Percentiles rank a stretch among this genome's conserved stretches.
Evolutionary conservation across 2,797 vertebrate genomes (phyloP).

Genomic region (Anomalospiza imberbis): DNA sequence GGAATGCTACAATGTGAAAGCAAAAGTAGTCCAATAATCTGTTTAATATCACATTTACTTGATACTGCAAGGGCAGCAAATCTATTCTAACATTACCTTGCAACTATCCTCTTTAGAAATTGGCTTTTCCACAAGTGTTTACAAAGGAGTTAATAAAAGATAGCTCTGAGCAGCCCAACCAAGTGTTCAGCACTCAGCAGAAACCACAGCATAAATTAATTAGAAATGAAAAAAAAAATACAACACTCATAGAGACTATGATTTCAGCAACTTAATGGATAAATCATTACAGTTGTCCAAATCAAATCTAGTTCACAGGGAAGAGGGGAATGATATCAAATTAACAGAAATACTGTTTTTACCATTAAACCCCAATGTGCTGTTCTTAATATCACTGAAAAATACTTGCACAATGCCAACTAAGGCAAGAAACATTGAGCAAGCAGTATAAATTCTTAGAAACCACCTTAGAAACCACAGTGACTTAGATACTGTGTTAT

Average conservation of each 20-base stretch:
- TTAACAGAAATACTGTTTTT: neutral
- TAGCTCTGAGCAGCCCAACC: neutral
- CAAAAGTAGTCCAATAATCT: neutral
- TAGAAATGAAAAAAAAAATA: neutral
- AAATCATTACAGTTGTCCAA: neutral
- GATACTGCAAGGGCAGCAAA: neutral
- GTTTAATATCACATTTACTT: neutral
- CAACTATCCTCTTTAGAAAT: neutral
- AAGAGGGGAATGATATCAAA: neutral
- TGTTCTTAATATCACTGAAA: neutral
- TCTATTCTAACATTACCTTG: neutral
- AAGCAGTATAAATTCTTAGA: neutral
- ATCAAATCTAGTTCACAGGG: neutral
- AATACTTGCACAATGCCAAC: neutral
- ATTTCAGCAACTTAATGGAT: neutral
- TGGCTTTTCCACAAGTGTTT: neutral
- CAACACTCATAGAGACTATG: neutral
- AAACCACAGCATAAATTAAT: neutral
- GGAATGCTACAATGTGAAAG: neutral
- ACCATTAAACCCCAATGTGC: neutral
- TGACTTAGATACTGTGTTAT: neutral
- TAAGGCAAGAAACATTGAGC: neutral
- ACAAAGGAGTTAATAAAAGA: neutral
- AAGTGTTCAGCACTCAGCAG: neutral
- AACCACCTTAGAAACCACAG: neutral